Base-by-base conservation (phyloP, 1,140 invertebrate species). In the Papilio polyxenes region DNA sequence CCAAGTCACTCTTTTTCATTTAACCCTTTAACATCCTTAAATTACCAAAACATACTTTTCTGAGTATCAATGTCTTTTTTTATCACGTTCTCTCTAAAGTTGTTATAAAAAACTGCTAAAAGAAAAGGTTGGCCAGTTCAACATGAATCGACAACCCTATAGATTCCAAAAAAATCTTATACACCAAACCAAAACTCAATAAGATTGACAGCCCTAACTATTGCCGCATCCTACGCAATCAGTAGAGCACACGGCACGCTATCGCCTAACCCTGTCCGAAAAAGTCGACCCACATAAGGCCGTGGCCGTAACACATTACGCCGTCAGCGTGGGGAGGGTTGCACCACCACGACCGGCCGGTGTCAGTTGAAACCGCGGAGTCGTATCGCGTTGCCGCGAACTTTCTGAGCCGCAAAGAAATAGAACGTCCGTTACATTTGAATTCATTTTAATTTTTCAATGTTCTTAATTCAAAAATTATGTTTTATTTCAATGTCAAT, bases 261-360 rank as follows among this genome's bases (percentile, higher is more conserved):
- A 75, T 51, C 82, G 81, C 84, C 80, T 82, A 86, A 87, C 84
- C 83, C 87, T 81, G 82, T 82, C 82, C 82, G 56, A 87, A 85
- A 85, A 59, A 65, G 85, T 78, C 89, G 89, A 90, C 88, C 89
- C 85, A 90, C 90, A 92, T 91, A 91, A 91, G 85, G 79, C 87
- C 86, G 86, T 37, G 65, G 86, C 88, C 89, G 91, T 91, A 92
- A 91, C 89, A 92, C 84, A 89, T 91, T 90, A 89, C 89, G 86
- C 87, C 86, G 88, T 84, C 86, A 80, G 87, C 86, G 86, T 86
- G 86, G 87, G 87, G 86, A 84, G 83, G 80, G 84, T 87, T 49
- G 82, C 86, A 85, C 82, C 85, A 83, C 84, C 87, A 86, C 87
- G 81, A 69, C 87, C 86, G 86, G 31, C 72, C 88, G 86, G 20